Percentiles rank a stretch among this genome's conserved stretches.
Evolutionary conservation across 2,113 vertebrate genomes (phyloP).

Genomic region (Ptyas mucosa): DNA sequence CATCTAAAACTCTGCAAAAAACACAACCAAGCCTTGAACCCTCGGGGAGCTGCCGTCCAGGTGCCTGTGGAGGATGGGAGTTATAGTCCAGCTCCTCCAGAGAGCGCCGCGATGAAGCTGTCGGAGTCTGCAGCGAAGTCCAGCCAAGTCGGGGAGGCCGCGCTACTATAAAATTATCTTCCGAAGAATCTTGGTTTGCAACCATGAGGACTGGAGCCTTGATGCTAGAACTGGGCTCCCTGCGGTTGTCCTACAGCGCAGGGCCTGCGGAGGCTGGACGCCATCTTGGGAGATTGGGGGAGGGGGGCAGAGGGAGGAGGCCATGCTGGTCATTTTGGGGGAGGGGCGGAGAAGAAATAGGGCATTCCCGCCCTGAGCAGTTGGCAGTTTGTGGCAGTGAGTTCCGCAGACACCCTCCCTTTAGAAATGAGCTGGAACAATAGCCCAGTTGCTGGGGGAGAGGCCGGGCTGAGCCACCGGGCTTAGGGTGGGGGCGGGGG

Average conservation of each 20-base stretch:
- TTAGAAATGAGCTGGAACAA: background rate
- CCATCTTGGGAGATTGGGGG: background rate
- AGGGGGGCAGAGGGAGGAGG: background rate
- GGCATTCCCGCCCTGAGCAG: background rate
- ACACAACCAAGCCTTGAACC: background rate
- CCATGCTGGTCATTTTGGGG: background rate
- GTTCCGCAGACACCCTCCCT: background rate
- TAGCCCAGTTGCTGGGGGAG: background rate
- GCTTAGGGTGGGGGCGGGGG: rapidly evolving
- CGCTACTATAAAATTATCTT: background rate
- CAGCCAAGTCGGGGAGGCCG: no score
- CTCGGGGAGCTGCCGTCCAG: background rate
- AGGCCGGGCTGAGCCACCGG: background rate
- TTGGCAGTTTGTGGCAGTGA: background rate
- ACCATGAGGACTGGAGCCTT: background rate
- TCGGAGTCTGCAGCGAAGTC: background rate
- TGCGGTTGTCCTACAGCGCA: background rate
- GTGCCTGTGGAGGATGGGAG: background rate
- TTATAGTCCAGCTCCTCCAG: background rate
- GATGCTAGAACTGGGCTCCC: background rate
- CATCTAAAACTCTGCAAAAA: background rate
- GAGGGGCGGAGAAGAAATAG: background rate
- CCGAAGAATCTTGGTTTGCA: background rate
- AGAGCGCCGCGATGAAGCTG: background rate
- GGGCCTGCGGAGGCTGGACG: background rate